These are phyloP conservation scores for Drepana falcataria DNA, from an alignment of 2,888 invertebrate genomes.

Conservation along the genomic window DNA sequence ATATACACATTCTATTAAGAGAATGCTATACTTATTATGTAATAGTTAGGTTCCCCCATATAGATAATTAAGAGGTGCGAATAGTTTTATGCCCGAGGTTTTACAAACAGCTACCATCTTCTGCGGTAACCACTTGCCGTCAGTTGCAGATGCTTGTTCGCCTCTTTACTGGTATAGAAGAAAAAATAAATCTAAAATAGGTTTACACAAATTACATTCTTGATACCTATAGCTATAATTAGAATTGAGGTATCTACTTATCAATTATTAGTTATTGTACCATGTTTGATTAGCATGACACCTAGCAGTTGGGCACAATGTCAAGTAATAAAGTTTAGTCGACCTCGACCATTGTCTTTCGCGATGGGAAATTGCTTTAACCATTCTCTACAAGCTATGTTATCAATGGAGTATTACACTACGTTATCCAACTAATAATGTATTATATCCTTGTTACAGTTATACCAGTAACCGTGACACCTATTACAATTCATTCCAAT, in stretches of 20 bases:
- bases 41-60: neutral
- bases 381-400: slow-evolving; percentile 6
- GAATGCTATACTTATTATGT: neutral
- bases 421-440: slow-evolving; percentile 6
- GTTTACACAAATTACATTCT: no score
- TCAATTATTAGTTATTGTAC: no score
- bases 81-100: no score
- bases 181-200: no score
- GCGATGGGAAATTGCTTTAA: slow-evolving; percentile 29
- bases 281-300: neutral
- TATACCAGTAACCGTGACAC: slow-evolving; percentile 44
- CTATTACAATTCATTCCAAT: slow-evolving; percentile 71
- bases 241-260: no score
- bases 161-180: no score
- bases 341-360: slow-evolving; percentile 40
- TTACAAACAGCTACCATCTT: no score
- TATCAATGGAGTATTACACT: neutral
- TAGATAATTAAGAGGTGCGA: neutral
- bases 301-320: slow-evolving; percentile 31
- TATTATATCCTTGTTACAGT: slow-evolving; percentile 57
- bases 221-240: no score
- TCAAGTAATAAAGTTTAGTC: slow-evolving; percentile 36
- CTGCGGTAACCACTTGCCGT: no score
- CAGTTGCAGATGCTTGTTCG: no score
- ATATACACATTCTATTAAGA: neutral